Evolutionary conservation across 53 echinoderm and acorn worm species (phyloP).

Genomic region (Henricia sp.): DNA sequence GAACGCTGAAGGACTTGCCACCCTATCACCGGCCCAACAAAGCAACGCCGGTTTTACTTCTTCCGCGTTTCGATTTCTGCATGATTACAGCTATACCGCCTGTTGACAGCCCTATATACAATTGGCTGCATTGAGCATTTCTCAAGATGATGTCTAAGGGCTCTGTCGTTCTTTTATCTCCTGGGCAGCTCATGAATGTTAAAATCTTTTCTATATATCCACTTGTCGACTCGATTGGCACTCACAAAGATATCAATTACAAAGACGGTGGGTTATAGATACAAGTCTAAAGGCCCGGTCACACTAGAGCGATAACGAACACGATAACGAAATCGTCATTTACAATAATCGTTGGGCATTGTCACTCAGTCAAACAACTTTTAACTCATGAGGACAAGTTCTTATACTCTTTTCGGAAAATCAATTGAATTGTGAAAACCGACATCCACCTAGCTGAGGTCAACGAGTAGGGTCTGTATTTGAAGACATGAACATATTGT

Average conservation of each 20-base stretch:
- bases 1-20: background rate
- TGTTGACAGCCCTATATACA: background rate
- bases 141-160: slow-evolving; percentile 13
- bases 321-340: no score
- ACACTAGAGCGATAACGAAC: no score
- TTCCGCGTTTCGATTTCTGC: background rate
- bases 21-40: slow-evolving; percentile 14
- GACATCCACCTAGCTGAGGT: no score
- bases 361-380: no score
- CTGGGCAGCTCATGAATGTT: slow-evolving; percentile 28
- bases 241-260: slow-evolving; percentile 17
- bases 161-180: slow-evolving; percentile 8
- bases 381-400: no score
- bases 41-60: slow-evolving; percentile 5
- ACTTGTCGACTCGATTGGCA: slow-evolving; percentile 11
- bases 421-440: no score
- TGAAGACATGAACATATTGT: no score
- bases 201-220: slow-evolving; percentile 2
- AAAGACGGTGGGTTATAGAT: background rate
- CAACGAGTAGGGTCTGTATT: no score
- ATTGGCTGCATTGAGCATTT: background rate
- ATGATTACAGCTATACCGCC: no score
- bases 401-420: no score
- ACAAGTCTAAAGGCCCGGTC: no score
- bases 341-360: no score